phyloP scores from a whole-genome alignment of 2,113 vertebrate species.

The Daphoenositta chrysoptera region DNA sequence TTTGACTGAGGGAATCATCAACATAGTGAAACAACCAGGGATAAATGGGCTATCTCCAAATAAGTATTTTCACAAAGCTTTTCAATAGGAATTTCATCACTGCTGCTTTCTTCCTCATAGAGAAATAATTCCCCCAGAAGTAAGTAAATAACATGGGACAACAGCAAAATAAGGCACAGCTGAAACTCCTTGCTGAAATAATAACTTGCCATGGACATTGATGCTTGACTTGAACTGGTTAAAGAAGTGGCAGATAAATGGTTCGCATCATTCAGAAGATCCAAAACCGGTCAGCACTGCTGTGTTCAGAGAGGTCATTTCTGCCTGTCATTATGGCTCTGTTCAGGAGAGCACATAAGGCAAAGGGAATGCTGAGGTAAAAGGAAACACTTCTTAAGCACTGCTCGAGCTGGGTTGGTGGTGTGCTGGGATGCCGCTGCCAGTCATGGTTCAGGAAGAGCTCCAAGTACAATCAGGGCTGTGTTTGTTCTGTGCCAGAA shows the following conservation, averaged over 20 bases:
- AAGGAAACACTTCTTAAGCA: background rate
- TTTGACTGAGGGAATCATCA: background rate
- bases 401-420: fast-evolving
- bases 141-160: background rate
- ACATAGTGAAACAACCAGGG: background rate
- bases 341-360: background rate
- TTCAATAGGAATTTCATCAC: background rate
- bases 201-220: background rate
- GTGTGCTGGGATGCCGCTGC: background rate
- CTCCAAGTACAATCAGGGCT: background rate
- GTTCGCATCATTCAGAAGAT: background rate
- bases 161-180: background rate
- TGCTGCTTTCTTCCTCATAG: background rate
- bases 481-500: background rate
- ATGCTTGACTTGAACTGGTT: background rate
- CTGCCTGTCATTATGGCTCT: background rate
- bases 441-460: background rate
- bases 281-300: background rate
- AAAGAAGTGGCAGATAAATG: background rate
- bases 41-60: background rate
- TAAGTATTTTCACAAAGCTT: background rate
- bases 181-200: background rate
- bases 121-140: background rate
- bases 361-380: background rate
- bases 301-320: background rate